Evolutionary conservation across 2,888 invertebrate species (phyloP), one percentile per base, ranked within the genome.

Genomic region (Heliconius charithonia): DNA sequence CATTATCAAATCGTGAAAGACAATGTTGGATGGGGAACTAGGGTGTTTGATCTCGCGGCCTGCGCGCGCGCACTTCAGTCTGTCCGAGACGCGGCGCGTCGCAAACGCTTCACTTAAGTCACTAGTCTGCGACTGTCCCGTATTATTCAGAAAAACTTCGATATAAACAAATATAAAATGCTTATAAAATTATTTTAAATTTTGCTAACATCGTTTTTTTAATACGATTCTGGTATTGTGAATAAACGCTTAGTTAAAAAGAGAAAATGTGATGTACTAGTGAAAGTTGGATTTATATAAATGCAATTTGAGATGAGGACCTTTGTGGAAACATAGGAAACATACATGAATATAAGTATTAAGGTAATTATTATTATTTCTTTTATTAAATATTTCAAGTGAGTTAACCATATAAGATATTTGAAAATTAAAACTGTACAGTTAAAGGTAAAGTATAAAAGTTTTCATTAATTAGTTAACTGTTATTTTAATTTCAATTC

Each of bases 201-300:
- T 19, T 71, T 32, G 65, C 72, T 71, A 66, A 62, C 41, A 71
- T 76, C 3, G 32, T 66, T 71, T 25, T 70, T 45, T 76, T 76
- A 75, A 78, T 65, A 10, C 41, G 27, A 51, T 37, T 19, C 32
- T 65, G 37, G 41, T 72, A 25, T 72, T 59, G 27, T 72, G 32
- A 12, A 59, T 56, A 67, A 72, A 73, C 32, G 63, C 19, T 73
- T 22, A 62, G 32, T 66, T 66, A 25, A 22, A 77, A 67, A 62
- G 76, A 81, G 25, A 83, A 82, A 79, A 87, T 87, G 91, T 91
- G 89, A 88, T 87, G 87, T 85, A 79, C 69, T 85, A 84, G 90
- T 91, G 91, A 93, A 92, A 93, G 93, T 92, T 88, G 82, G 85
- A 88, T 90, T 91, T 90, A 89, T 89, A 89, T 87, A 87, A 86